Conservation (phyloP, 2,113 vertebrate genomes). For the Caretta caretta region DNA sequence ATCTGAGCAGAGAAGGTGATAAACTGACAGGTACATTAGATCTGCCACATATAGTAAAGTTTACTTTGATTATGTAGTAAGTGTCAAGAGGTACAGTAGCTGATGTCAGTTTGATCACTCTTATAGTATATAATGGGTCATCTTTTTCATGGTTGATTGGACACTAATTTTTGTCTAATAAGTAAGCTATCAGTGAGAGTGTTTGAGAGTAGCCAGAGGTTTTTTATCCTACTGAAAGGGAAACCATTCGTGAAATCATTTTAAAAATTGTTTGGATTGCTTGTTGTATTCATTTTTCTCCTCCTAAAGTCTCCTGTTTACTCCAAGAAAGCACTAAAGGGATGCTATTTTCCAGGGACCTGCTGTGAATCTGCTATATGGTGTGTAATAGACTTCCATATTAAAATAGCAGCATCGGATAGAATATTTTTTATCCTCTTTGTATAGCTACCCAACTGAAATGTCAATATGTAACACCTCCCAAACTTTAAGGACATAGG, state of each 20-base stretch:
- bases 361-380: slow-evolving; percentile 60
- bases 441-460: background rate
- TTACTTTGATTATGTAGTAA: slow-evolving; percentile 78
- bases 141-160: slow-evolving; percentile 74
- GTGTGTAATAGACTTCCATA: slow-evolving; percentile 49
- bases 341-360: slow-evolving; percentile 47
- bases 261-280: slow-evolving; percentile 74
- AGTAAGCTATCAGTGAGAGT: slow-evolving; percentile 75
- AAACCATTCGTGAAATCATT: slow-evolving; percentile 77
- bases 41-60: slow-evolving; percentile 66
- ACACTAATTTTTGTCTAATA: slow-evolving; percentile 81
- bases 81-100: slow-evolving; percentile 75
- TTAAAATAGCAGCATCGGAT: slow-evolving; percentile 31
- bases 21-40: slow-evolving; percentile 74
- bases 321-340: slow-evolving; percentile 23
- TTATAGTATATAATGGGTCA: slow-evolving; percentile 72
- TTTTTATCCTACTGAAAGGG: slow-evolving; percentile 70
- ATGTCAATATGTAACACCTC: background rate
- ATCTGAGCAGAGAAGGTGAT: slow-evolving; percentile 66
- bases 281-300: slow-evolving; percentile 59
- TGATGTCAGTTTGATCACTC: slow-evolving; percentile 73
- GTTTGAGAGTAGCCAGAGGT: slow-evolving; percentile 57
- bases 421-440: slow-evolving; percentile 32
- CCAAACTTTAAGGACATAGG: slow-evolving; percentile 18
- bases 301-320: slow-evolving; percentile 52